A percentile compares a stretch with the other conserved stretches of the same genome.
Conservation (phyloP, 2,797 vertebrate species). For the Nyctibius grandis region DNA sequence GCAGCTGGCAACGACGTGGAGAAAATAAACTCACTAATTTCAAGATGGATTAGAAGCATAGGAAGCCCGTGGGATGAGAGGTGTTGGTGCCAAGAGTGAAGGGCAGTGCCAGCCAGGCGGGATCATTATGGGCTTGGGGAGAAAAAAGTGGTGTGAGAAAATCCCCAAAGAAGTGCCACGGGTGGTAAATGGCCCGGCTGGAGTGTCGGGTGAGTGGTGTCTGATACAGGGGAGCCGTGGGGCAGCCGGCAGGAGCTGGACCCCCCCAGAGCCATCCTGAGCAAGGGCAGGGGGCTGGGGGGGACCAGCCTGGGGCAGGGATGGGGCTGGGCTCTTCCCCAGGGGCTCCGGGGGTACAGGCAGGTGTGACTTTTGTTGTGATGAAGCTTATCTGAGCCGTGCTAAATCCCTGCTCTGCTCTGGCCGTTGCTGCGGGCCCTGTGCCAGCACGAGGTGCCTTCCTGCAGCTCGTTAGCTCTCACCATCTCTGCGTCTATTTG, state of each 20-base stretch:
- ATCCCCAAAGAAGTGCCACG: background rate
- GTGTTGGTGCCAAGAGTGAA: background rate
- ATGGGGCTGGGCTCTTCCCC: background rate
- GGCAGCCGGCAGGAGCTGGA: background rate
- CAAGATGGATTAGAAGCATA: background rate
- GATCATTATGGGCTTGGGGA: rapidly evolving
- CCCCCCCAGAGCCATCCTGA: no score
- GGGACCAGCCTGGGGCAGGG: background rate
- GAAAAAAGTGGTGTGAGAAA: background rate
- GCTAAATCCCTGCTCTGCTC: no score
- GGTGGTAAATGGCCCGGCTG: background rate
- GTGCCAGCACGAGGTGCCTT: no score
- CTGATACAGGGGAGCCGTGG: background rate
- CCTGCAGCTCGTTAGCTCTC: no score
- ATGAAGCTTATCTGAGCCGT: background rate
- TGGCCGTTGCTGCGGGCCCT: rapidly evolving
- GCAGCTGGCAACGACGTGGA: background rate
- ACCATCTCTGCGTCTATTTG: background rate
- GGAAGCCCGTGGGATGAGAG: background rate
- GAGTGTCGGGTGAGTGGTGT: background rate
- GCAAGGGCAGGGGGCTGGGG: background rate
- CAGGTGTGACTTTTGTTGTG: background rate
- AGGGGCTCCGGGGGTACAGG: rapidly evolving
- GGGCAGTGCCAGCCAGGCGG: background rate
- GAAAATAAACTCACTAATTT: background rate